Base-by-base conservation (phyloP, 2,113 vertebrate genomes). In the Orycteropus afer region DNA sequence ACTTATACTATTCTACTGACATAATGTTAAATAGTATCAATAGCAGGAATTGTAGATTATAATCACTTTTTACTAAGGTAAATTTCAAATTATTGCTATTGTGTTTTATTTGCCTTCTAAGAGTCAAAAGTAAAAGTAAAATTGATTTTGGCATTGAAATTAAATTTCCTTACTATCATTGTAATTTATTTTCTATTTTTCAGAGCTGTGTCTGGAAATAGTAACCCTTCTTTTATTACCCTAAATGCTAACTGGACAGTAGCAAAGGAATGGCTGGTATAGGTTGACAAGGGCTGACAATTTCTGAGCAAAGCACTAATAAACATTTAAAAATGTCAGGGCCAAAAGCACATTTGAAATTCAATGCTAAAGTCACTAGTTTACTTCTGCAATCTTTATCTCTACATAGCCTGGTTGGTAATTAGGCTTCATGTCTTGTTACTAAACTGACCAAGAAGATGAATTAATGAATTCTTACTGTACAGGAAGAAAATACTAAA, bases 51-150 rank as follows among this genome's bases (percentile, higher is more conserved):
- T 94, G 59, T 80, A 84, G 51, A 95, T 67, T 76, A 59, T 71
- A 89, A 13, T 20, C 12, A 63, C 6, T 91, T 86, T 93, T 91
- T 53, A 90, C 23, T 8, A 78, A 67, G 37, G 42, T 53, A 94
- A 96, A 82, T 59, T 89, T 78, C 37, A 40, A 71, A 92, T 86
- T 93, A 91, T 51, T 63, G 53, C 85, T 94, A 79, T 27, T 90
- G 82, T 78, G 37, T 65, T 93, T 89, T 78, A 40, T 57, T 94
- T 94, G 86, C 73, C 49, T 90, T 85, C 45, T 79, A 78, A 89
- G 69, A 76, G 13, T 82, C 61, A 15, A 95, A 89, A 89, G 15
- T 79, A 96, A 93, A 95, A 91, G 79, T 94, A 89, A 96, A 94
- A 91, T 53, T 53, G 40, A 89, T 63, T 90, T 94, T 73, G 25